Evolutionary conservation across 2,113 vertebrate genomes (phyloP), one percentile per base, ranked within the genome.

Genomic region (Lophochroa leadbeateri): DNA sequence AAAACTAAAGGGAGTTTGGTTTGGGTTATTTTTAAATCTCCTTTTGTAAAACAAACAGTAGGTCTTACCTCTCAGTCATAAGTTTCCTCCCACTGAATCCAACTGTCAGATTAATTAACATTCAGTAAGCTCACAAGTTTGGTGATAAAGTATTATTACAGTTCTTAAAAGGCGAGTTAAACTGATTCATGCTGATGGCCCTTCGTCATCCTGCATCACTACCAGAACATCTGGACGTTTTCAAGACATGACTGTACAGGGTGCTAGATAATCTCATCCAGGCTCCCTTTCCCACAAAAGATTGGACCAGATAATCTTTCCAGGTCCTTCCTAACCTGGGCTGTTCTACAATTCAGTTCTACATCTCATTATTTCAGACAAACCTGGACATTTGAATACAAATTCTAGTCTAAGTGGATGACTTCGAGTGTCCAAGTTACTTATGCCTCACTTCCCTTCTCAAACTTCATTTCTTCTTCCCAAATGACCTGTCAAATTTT

Each of bases 151-250:
- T 77, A 53, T 74, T 49, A 78, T 47, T 39, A 63, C 23, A 76
- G 27, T n/a, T 43, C 70, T 20, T 35, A 39, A 64, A 84, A 85
- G 43, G 7, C 21, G 89, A 71, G 16, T 7, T 63, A 50, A 88
- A 71, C 41, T 4, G 13, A 75, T 49, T 24, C 1, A 2, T 35
- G 17, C 25, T 1, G 0, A 78, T 6, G 8, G 58, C 50, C n/a
- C 43, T 53, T 49, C 10, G 11, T 63, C 65, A 78, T 23, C 41
- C 60, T 67, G 47, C 37, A 70, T 83, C 72, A 31, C 20, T 50
- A 49, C 33, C 9, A 7, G 6, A 64, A 28, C 2, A 0, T 12
- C 28, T 33, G 37, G 6, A 75, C 18, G 10, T 29, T 70, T 90
- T 29, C 17, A 63, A 29, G 24, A 43, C 46, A 47, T 0, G 0